A percentile compares a stretch with the other conserved stretches of the same genome.
These are phyloP conservation scores for Rhabdomys pumilio DNA, from an alignment of 2,797 vertebrate genomes.

Conservation along the genomic window DNA sequence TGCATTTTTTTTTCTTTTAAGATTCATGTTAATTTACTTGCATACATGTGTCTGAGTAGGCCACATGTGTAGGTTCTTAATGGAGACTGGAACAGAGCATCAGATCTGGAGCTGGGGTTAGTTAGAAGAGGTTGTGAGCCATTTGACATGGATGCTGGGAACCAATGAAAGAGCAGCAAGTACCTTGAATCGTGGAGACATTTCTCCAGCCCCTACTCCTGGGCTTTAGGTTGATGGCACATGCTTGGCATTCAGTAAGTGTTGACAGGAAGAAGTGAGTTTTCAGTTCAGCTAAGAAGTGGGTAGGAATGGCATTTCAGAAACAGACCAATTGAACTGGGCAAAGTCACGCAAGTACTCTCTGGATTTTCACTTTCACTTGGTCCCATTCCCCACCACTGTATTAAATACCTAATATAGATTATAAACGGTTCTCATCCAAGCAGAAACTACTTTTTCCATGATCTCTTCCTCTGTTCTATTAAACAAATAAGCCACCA, in stretches of 20 bases:
- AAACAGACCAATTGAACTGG: neutral
- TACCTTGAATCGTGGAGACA: no score
- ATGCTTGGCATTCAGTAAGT: neutral
- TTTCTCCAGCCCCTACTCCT: neutral
- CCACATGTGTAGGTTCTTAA: neutral
- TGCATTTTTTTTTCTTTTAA: neutral
- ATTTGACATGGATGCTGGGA: neutral
- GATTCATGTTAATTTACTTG: neutral
- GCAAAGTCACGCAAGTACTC: neutral
- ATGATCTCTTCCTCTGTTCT: neutral
- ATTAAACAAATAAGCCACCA: neutral
- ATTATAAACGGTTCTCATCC: neutral
- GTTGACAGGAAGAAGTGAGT: slow-evolving; percentile 4
- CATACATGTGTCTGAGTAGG: neutral
- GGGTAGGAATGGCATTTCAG: neutral
- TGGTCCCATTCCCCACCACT: neutral
- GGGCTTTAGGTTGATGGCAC: neutral
- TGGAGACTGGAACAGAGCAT: neutral
- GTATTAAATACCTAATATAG: slow-evolving; percentile 3
- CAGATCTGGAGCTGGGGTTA: neutral
- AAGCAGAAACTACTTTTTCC: neutral
- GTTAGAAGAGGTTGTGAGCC: neutral
- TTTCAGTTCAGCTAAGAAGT: slow-evolving; percentile 27
- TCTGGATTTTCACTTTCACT: neutral
- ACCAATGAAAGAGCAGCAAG: neutral